phyloP scores from a whole-genome alignment of 2,888 invertebrate genomes.

The Stratiomys singularior region DNA sequence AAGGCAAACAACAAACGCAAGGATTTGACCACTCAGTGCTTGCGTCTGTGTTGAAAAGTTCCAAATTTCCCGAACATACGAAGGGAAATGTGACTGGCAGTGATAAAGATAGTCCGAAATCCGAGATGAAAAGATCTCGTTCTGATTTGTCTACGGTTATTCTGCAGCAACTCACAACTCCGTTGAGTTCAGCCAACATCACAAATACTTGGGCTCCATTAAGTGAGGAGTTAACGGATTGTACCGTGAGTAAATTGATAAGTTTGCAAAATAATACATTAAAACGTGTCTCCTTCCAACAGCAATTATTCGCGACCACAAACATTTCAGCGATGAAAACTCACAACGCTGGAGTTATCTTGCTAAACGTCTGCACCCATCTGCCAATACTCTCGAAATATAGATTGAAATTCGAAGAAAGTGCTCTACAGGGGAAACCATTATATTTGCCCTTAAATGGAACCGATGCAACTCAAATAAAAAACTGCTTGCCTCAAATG shows the following conservation, averaged over 20 bases:
- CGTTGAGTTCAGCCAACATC: conserved; percentile 69
- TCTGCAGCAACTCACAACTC: conserved; percentile 78
- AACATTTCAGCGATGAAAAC: conserved; percentile 83
- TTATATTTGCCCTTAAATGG: conserved; percentile 75
- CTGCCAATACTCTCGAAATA: conserved; percentile 73
- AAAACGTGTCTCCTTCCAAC: conserved; percentile 55
- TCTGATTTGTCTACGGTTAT: conserved; percentile 78
- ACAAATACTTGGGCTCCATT: conserved; percentile 65
- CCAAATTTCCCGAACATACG: conserved; percentile 72
- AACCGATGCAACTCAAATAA: conserved; percentile 79
- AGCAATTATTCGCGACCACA: conserved; percentile 82
- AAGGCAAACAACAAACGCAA: conserved; percentile 74
- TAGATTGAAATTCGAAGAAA: conserved; percentile 68
- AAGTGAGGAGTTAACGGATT: conserved; percentile 65
- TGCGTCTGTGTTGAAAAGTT: conserved; percentile 80
- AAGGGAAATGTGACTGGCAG: conserved; percentile 65
- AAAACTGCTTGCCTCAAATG: conserved; percentile 77
- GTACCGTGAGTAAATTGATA: conserved; percentile 63
- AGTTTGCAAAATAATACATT: too few relatives aligned
- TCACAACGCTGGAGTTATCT: conserved; percentile 81
- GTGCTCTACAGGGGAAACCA: conserved; percentile 71
- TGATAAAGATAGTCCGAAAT: conserved; percentile 71
- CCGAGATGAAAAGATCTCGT: conserved; percentile 69
- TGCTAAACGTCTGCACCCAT: conserved; percentile 83
- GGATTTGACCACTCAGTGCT: conserved; percentile 81